Evolutionary conservation across 2,888 invertebrate species (phyloP).

Genomic region (Heliconius sara): DNA sequence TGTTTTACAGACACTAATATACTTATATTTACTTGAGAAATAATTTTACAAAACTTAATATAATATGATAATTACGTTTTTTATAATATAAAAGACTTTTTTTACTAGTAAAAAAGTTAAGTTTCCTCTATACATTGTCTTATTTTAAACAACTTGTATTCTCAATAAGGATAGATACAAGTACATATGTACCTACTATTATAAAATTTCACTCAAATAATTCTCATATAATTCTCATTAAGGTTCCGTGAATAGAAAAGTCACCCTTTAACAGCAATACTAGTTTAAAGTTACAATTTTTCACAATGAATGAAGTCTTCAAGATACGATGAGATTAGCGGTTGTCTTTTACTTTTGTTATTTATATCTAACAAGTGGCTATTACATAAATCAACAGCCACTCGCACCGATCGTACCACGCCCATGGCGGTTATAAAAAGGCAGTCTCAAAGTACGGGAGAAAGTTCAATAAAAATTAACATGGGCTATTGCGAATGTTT

Average conservation of each 20-base stretch:
- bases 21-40: too few species aligned
- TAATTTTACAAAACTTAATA: too few species aligned
- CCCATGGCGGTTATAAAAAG: conserved; percentile 31
- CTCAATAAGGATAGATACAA: neutral
- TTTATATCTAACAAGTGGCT: conserved; percentile 32
- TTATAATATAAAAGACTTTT: too few species aligned
- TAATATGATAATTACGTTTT: too few species aligned
- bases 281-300: neutral
- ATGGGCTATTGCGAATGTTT: conserved; percentile 16
- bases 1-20: too few species aligned
- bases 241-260: neutral
- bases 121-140: neutral
- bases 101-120: too few species aligned
- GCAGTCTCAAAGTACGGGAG: conserved; percentile 30
- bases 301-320: conserved; percentile 14
- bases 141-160: neutral
- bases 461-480: conserved; percentile 41
- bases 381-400: conserved; percentile 42
- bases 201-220: too few species aligned
- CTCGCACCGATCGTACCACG: conserved; percentile 33
- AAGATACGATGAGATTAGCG: neutral
- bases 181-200: too few species aligned
- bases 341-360: conserved; percentile 20
- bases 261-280: neutral
- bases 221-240: neutral